Base-by-base conservation (phyloP, 2,888 invertebrate species). In the Mechanitis mazaeus region DNA sequence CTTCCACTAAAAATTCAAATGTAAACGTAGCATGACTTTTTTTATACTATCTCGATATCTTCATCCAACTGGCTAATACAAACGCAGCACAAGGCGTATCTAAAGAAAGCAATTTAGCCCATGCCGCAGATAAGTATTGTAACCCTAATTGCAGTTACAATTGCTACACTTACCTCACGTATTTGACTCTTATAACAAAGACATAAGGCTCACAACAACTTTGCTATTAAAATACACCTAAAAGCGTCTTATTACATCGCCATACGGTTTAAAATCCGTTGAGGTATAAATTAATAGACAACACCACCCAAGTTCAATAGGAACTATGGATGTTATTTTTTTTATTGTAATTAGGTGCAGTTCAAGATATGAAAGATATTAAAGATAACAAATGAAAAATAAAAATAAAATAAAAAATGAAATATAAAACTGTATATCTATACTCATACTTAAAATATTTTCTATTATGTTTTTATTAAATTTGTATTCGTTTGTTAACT, bases 81-180 rank as follows among this genome's bases (percentile, higher is more conserved):
- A 81, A 81, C 71, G 65, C 45, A 68, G 70, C 77, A 78, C 69
- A 66, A 81, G 76, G 73, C 74, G 72, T 64, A 71, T 73, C 67
- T 73, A 73, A 83, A 81, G 83, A 83, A 82, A 81, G 82, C 79
- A 80, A 85, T 83, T 81, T 77, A 68, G 72, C 70, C 67, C 70
- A 69, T 70, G 73, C 72, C 73, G 68, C 71, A 72, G 73, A 75
- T 82, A 79, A 82, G 75, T 79, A 73, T 67, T 68, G 71, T 72
- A 63, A 63, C 75, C 75, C 76, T 84, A 84, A 85, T 85, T 85
- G 75, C 73, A 65, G 64, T 64, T 73, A 74, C 76, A 74, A 82
- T 79, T 79, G 79, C 78, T 76, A 72, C 73, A 73, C 74, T 76
- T 77, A 74, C 74, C 69, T 67, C 45, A 53, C 46, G 33, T 6